These are phyloP conservation scores for Ptilorrhoa leucosticta DNA, from an alignment of 2,113 vertebrate genomes.

Conservation along the genomic window DNA sequence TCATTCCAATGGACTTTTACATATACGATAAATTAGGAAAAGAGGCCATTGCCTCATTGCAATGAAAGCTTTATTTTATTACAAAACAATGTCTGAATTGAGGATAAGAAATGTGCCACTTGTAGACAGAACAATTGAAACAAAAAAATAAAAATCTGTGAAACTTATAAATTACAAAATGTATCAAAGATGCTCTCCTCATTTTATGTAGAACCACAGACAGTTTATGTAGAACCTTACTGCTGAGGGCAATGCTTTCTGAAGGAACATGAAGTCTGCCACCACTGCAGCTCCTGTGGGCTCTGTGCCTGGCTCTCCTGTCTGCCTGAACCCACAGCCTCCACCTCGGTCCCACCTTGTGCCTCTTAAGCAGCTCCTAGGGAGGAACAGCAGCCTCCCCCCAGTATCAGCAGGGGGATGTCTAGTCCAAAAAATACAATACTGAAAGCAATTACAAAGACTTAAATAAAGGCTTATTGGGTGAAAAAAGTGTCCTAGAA, in stretches of 20 bases:
- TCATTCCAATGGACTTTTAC: background rate
- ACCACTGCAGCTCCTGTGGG: background rate
- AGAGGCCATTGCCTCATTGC: background rate
- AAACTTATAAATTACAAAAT: background rate
- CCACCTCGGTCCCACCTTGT: background rate
- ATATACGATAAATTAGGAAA: background rate
- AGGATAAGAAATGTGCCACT: background rate
- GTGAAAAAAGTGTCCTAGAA: background rate
- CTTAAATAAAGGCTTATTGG: background rate
- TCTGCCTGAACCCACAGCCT: background rate
- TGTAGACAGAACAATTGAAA: background rate
- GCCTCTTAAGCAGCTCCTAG: background rate
- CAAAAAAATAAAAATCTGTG: background rate
- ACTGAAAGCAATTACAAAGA: background rate
- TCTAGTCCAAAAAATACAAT: background rate
- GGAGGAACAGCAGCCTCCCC: background rate
- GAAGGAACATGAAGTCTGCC: accelerated
- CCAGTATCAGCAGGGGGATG: accelerated
- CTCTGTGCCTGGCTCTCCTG: background rate
- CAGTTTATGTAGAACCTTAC: too few relatives aligned
- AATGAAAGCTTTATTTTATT: background rate
- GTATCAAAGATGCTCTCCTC: background rate
- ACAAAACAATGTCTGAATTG: background rate
- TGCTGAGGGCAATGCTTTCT: background rate
- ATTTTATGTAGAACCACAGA: background rate